These are phyloP conservation scores for Peromyscus maniculatus DNA, from an alignment of 2,113 vertebrate species.

Conservation along the genomic window DNA sequence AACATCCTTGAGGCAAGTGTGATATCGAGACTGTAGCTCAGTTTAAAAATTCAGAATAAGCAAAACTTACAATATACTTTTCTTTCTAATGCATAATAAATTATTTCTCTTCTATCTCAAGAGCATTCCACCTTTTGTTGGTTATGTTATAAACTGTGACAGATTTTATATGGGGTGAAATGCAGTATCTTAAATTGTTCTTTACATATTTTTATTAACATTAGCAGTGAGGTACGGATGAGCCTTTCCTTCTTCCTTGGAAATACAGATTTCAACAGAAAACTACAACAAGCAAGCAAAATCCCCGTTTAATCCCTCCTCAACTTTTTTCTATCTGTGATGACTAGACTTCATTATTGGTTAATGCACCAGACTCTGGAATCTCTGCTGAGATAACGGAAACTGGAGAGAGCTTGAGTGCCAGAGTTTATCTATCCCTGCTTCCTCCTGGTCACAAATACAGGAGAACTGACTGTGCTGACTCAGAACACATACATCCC, in stretches of 20 bases:
- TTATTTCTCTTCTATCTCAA: conserved; percentile 20
- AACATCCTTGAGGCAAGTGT: not conserved
- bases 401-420: too few relatives aligned
- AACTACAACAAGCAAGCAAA: conserved; percentile 4
- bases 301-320: not conserved
- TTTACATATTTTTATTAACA: conserved; percentile 2
- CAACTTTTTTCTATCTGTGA: not conserved
- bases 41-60: not conserved
- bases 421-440: not conserved
- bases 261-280: not conserved
- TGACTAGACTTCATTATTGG: not conserved
- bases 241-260: conserved; percentile 6
- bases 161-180: not conserved
- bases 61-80: not conserved
- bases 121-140: conserved; percentile 13
- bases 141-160: conserved; percentile 10
- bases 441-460: not conserved
- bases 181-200: conserved; percentile 12
- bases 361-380: not conserved
- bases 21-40: conserved; percentile 5
- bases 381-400: not conserved
- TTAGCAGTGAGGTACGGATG: not conserved
- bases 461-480: not conserved
- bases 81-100: not conserved
- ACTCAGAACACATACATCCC: not conserved